phyloP scores from a whole-genome alignment of 2,888 invertebrate genomes.

The Mesopsocus fuscifrons region DNA sequence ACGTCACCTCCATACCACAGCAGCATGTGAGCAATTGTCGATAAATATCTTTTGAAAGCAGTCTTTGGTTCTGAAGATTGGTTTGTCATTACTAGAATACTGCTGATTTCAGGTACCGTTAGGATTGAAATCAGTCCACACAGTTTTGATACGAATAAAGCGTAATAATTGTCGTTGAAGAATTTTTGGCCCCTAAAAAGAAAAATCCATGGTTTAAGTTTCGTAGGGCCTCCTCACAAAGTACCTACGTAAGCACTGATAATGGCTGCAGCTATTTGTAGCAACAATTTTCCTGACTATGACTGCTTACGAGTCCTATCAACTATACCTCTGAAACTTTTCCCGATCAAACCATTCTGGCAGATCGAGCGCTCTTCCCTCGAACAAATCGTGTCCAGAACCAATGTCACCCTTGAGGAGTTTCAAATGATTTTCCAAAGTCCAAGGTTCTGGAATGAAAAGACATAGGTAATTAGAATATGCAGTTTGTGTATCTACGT shows the following conservation, averaged over 20 bases:
- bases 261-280: too few species aligned
- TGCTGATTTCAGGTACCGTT: constrained; percentile 51
- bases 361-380: neutral
- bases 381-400: neutral
- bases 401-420: neutral
- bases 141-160: constrained; percentile 50
- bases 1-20: constrained; percentile 61
- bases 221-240: too few species aligned
- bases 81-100: constrained; percentile 48
- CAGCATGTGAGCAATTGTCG: constrained; percentile 55
- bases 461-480: too few species aligned
- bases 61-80: constrained; percentile 42
- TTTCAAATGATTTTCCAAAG: constrained; percentile 1
- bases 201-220: constrained; percentile 10
- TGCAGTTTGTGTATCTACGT: too few species aligned
- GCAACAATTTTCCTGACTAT: too few species aligned
- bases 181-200: constrained; percentile 49
- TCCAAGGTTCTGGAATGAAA: too few species aligned
- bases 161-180: constrained; percentile 47
- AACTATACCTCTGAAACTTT: constrained; percentile 43
- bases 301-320: too few species aligned
- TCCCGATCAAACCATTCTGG: constrained; percentile 48
- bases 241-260: too few species aligned
- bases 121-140: constrained; percentile 56
- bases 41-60: constrained; percentile 53